Evolutionary conservation across 2,113 vertebrate genomes (phyloP), one percentile per base, ranked within the genome.

Genomic region (Hyla sarda): DNA sequence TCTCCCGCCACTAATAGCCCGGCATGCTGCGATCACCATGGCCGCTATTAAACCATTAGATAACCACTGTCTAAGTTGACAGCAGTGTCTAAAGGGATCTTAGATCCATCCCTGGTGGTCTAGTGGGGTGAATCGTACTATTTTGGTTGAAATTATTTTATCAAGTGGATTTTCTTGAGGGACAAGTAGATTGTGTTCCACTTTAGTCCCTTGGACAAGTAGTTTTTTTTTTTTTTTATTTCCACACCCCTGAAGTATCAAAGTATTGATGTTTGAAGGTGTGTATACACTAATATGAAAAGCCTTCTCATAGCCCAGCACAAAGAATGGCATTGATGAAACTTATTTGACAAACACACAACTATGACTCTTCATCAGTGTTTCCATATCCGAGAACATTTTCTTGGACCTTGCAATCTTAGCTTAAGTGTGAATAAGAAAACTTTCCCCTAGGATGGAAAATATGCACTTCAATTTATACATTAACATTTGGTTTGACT

Each of bases 351-450:
- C 32, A 80, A 41, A 17, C 13, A 30, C 62, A 69, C 34, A 62
- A 56, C 34, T 65, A 60, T 47, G 34, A 65, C 23, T 81, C 37
- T 81, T 81, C 56, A 65, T 65, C 78, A 81, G 37, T 81, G 56
- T 81, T 81, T 65, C 78, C 78, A 81, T 41, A 58, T 16, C 30
- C 54, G 34, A 62, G 56, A 41, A 65, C 9, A 62, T 28, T 62
- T 41, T 81, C 78, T 32, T 65, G 78, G 56, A 81, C 34, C 25
- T 0, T 6, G n/a, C 37, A 28, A n/a, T 34, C n/a, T 47, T 65
- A 28, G 23, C 58, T 81, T 45, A 62, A 81, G 58, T 62, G 74
- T 50, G 48, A 77, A 52, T 52, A 81, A 81, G 78, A 34, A 81
- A 81, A 65, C 41, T 28, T 65, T 81, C 56, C 13, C 41, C 21